Percentiles rank a stretch among this genome's conserved stretches.
Conservation (phyloP, 2,113 vertebrate species). For the Lepus timidus region DNA sequence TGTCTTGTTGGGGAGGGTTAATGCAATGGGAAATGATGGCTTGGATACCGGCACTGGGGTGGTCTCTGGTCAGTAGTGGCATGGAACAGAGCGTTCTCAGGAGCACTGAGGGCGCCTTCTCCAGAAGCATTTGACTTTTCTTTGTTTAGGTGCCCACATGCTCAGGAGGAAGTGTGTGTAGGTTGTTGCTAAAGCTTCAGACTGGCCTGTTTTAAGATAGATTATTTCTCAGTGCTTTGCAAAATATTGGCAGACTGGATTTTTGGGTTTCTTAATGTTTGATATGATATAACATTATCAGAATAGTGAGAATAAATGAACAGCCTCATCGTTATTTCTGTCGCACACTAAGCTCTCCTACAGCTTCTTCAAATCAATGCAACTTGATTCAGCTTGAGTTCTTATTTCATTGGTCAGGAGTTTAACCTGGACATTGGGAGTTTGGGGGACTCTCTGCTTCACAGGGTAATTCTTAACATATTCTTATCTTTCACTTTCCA, state of each 20-base stretch:
- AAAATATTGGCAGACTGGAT: conserved; percentile 18
- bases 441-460: neutral
- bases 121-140: conserved; percentile 71
- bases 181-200: conserved; percentile 9
- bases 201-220: neutral
- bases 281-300: conserved; percentile 24
- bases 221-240: neutral
- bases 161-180: neutral
- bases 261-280: conserved; percentile 18
- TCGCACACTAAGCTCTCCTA: neutral
- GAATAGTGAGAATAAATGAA: conserved; percentile 16
- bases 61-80: conserved; percentile 81
- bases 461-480: accelerated
- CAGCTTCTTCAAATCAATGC: neutral
- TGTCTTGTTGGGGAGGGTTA: conserved; percentile 81
- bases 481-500: neutral
- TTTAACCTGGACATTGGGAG: neutral
- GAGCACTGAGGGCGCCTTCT: conserved; percentile 73
- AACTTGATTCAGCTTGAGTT: neutral
- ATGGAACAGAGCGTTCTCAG: conserved; percentile 77
- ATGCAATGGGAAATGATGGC: conserved; percentile 79
- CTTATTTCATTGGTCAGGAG: neutral
- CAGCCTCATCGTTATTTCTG: conserved; percentile 18
- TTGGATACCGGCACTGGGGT: conserved; percentile 76
- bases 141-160: conserved; percentile 68